Evolutionary conservation across 2,113 vertebrate species (phyloP), one percentile per base, ranked within the genome.

Genomic region (Tupaia tana): DNA sequence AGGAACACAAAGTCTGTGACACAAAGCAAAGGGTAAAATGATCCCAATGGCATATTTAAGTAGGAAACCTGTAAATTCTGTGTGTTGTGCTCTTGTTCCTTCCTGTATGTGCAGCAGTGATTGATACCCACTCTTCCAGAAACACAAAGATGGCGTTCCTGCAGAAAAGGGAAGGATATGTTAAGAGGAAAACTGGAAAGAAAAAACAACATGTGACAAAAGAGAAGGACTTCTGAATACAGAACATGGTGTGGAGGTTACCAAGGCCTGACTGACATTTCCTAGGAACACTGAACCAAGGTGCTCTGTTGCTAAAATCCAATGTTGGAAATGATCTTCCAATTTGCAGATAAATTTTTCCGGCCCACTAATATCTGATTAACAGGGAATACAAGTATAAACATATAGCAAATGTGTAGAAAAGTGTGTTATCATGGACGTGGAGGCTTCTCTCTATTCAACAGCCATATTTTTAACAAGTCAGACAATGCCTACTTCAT

Each of bases 81-180:
- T 82, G 13, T 20, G 9, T 13, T 64, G 43, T 63, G 43, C 6
- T 89, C 19, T 97, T 16, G 27, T 95, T 86, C 98, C 99, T 98
- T 98, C 99, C 99, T 43, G 99, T 99, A 98, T 99, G 99, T 89
- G 99, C 99, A 96, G 99, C 99, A 54, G 99, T 99, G 97, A 98
- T 99, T 99, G 97, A 99, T 99, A 92, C 99, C 99, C 92, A 99
- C 98, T 78, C 99, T 99, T 97, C 99, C 99, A 59, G 99, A 97
- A 99, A 99, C 69, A 99, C 99, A 93, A 99, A 99, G 98, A 99
- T 99, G 97, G 99, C 99, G 97, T 99, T 99, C 98, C 99, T 99
- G 96, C n/a, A 96, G 81, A 82, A 73, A 73, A 95, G 82, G 88
- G 16, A 94, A 34, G 61, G 16, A 97, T 27, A 93, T 2, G 31